Conservation (phyloP, 1,140 invertebrate species). For the Drosophila takahashii region DNA sequence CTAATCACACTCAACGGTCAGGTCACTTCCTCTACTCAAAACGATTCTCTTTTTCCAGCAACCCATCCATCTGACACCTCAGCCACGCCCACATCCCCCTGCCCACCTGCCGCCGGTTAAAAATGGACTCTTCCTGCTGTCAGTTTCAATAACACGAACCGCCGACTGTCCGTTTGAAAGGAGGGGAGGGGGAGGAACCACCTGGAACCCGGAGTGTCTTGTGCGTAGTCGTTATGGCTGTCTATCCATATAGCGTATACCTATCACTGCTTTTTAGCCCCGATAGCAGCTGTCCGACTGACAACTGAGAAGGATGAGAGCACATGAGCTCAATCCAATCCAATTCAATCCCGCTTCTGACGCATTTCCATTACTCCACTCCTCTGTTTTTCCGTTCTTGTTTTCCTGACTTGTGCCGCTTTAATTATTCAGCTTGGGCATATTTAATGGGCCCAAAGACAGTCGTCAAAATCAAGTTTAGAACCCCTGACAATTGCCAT, state of each 20-base stretch:
- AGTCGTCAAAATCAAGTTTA: conserved; percentile 43
- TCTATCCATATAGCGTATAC: conserved; percentile 9
- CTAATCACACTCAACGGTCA: conserved; percentile 28
- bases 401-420: conserved; percentile 28
- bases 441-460: conserved; percentile 48
- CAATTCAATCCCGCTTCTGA: conserved; percentile 61
- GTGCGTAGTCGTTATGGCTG: conserved; percentile 33
- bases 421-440: conserved; percentile 66
- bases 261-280: conserved; percentile 26
- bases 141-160: conserved; percentile 64
- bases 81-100: not conserved
- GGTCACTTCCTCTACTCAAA: not conserved
- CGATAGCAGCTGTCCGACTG: conserved; percentile 25
- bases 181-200: not conserved
- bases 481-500: conserved; percentile 27
- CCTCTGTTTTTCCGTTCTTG: conserved; percentile 21
- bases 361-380: conserved; percentile 61
- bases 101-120: conserved; percentile 12
- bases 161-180: conserved; percentile 15
- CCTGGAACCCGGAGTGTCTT: conserved; percentile 29
- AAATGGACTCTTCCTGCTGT: conserved; percentile 53
- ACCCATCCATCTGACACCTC: conserved; percentile 33
- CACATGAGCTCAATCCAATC: conserved; percentile 23
- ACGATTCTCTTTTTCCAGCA: conserved; percentile 12
- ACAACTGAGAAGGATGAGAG: conserved; percentile 15